Evolutionary conservation across 2,888 invertebrate genomes (phyloP), one percentile per base, ranked within the genome.

Genomic region (Zonitis immaculata): DNA sequence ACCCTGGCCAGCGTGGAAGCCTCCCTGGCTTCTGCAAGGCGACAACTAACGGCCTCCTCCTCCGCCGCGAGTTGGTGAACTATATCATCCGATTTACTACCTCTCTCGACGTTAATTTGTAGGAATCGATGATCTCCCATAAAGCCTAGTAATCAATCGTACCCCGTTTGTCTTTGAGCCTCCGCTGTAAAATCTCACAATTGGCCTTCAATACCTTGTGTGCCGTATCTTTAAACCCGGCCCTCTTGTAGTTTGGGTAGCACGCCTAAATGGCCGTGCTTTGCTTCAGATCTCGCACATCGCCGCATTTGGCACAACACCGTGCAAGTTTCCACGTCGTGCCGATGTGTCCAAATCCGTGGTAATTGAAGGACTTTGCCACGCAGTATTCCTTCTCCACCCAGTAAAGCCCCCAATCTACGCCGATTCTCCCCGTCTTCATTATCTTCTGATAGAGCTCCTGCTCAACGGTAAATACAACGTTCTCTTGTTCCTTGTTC

Each of bases 71-170:
- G 9, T 3, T 18, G 9, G 9, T 42, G 28, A 3, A 46, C 2
- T 9, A 27, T 5, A 8, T 51, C 1, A 18, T 32, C 7, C 51
- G 51, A 16, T 42, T n/a, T 35, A 20, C 32, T 3, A 12, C 54
- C 54, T 42, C 54, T 27, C 9, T 51, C 54, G 8, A 27, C 22
- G 45, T 54, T 54, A 6, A 44, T 25, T 47, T 54, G 54, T 11
- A 51, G 26, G 3, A 52, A 28, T 12, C 14, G 16, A 12, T 12
- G 28, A 6, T 7, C 27, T 5, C 11, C 16, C 22, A 18, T 45
- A 12, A 12, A 9, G 44, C 45, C 14, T 6, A 6, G 45, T n/a
- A 30, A 16, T 30, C n/a, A 9, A 16, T 28, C 45, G 11, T 45
- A 9, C 6, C 45, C 12, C 9, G 12, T 28, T 18, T 14, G n/a